Evolutionary conservation across 2,888 invertebrate genomes (phyloP), one percentile per base, ranked within the genome.

Genomic region (Thalpophila matura): DNA sequence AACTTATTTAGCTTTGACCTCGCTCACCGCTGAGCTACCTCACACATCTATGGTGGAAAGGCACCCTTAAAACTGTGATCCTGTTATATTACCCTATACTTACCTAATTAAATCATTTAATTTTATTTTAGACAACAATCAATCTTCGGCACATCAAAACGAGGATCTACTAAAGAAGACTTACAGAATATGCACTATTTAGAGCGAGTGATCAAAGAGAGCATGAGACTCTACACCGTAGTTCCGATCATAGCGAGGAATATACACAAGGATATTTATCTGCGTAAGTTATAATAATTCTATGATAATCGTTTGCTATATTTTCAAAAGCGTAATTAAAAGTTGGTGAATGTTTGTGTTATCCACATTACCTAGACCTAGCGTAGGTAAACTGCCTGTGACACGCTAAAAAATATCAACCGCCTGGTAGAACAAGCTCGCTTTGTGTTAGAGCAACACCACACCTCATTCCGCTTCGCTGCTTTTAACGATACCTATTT

Each of bases 171-270:
- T 24, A 91, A 93, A 72, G 91, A 93, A 57, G 96, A 96, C 65
- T 79, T 96, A 31, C 84, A 91, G 26, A 90, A 95, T 58, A 95
- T 96, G 93, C 87, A 92, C 27, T 96, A 95, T 76, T 83, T 96
- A 53, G 96, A 96, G 76, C 85, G 95, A 73, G 95, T 96, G 1
- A 95, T 96, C 29, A 96, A 96, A 77, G 96, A 96, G 82, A 95
- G 95, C 49, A 90, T 96, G 89, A 89, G 96, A 33, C 83, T 96
- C 1, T 96, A 96, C 81, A 96, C 96, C 0, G 93, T 95, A 0
- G 96, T 93, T 0, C 95, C 96, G 0, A 86, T 96, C 50, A 88
- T 96, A 27, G 95, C 94, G 0, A 88, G 96, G 35, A 89, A 91
- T 6, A 71, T 95, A 4, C 90, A 91, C 16, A 94, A 92, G 59